Evolutionary conservation across 1,140 invertebrate genomes (phyloP).

Genomic region (Formica exsecta): DNA sequence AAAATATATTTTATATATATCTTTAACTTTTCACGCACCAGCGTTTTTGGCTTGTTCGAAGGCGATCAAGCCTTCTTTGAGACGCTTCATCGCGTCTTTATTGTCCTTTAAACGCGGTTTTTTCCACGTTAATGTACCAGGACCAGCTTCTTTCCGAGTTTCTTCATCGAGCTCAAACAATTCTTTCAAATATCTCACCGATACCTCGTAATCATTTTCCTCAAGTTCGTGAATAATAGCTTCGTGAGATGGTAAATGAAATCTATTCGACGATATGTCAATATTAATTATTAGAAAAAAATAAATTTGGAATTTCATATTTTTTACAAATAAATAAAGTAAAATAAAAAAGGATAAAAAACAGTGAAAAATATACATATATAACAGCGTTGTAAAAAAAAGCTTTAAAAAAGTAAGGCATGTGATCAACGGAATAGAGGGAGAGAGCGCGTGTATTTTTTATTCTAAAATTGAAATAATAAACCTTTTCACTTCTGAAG

Average conservation of each 20-base stretch:
- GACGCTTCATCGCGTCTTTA: slow-evolving; percentile 83
- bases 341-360: not conserved
- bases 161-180: slow-evolving; percentile 87
- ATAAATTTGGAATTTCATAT: slow-evolving; percentile 6
- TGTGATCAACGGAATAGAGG: not conserved
- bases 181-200: slow-evolving; percentile 85
- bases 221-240: slow-evolving; percentile 86
- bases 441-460: not conserved
- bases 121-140: slow-evolving; percentile 81
- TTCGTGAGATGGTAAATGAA: slow-evolving; percentile 85
- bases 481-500: slow-evolving; percentile 75
- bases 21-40: slow-evolving; percentile 1
- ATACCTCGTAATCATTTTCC: slow-evolving; percentile 85
- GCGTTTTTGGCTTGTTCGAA: slow-evolving; percentile 82
- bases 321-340: not conserved
- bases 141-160: slow-evolving; percentile 83
- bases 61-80: slow-evolving; percentile 82
- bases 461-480: not conserved
- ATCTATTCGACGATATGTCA: slow-evolving; percentile 75
- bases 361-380: not conserved
- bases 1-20: not conserved
- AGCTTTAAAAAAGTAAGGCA: not conserved
- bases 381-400: not conserved
- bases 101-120: slow-evolving; percentile 82
- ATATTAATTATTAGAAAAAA: slow-evolving; percentile 2